Conservation (phyloP, 1,140 invertebrate species). For the Portunus trituberculatus region DNA sequence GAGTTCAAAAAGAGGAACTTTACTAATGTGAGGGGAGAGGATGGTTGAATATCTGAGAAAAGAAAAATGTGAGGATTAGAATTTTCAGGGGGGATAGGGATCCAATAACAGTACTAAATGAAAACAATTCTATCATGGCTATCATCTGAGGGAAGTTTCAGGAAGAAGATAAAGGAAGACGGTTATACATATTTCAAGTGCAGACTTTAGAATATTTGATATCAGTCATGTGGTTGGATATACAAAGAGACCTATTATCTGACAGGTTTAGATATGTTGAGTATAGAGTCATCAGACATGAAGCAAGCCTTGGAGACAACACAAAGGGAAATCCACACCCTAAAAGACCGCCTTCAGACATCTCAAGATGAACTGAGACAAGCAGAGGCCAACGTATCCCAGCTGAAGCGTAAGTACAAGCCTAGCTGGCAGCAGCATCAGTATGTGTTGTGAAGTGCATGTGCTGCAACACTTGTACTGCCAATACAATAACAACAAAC, state of each 20-base stretch:
- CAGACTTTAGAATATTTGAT: neutral
- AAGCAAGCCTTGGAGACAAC: conserved; percentile 64
- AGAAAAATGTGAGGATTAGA: too few relatives aligned
- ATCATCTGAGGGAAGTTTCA: too few relatives aligned
- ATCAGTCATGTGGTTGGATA: neutral
- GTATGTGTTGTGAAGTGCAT: neutral
- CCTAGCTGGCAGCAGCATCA: neutral
- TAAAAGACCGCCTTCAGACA: conserved; percentile 79
- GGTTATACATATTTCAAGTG: neutral
- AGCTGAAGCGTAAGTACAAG: conserved; percentile 79
- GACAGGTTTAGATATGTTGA: conserved; percentile 59
- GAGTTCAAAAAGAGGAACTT: too few relatives aligned
- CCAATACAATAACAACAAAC: too few relatives aligned
- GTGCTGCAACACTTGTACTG: neutral
- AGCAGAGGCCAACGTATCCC: conserved; percentile 79
- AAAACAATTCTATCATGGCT: too few relatives aligned
- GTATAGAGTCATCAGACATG: conserved; percentile 61
- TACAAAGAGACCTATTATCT: neutral
- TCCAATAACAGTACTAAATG: too few relatives aligned
- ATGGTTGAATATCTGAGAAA: too few relatives aligned
- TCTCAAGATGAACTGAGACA: conserved; percentile 79
- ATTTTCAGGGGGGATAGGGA: too few relatives aligned
- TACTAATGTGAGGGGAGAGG: too few relatives aligned
- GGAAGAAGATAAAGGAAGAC: neutral
- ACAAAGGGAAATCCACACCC: conserved; percentile 63